Evolutionary conservation across 1,140 invertebrate species (phyloP).

Genomic region (Brachionus koreanus): DNA sequence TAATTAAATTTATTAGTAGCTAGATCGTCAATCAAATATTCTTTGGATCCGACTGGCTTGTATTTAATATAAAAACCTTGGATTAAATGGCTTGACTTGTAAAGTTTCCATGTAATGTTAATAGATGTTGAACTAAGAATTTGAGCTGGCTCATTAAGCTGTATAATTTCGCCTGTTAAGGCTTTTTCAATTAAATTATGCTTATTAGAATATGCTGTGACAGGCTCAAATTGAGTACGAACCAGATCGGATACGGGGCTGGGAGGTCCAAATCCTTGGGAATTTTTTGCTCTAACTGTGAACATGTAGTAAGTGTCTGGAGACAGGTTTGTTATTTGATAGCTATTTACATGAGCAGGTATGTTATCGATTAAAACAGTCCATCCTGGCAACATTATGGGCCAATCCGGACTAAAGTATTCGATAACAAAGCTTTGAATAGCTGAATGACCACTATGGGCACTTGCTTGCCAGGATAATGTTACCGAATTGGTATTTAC

Average conservation of each 20-base stretch:
- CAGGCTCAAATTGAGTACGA: not conserved
- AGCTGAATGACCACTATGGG: not conserved
- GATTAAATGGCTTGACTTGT: not conserved
- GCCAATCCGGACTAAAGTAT: conserved; percentile 19
- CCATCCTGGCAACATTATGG: not conserved
- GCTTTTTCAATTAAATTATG: conserved; percentile 19
- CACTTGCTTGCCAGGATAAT: not conserved
- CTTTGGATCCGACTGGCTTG: not conserved
- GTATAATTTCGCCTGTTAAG: not conserved
- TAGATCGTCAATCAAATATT: not conserved
- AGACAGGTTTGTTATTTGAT: not conserved
- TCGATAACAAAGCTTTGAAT: not conserved
- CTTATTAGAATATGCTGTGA: not conserved
- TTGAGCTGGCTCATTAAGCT: conserved; percentile 1
- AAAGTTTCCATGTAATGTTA: conserved; percentile 21
- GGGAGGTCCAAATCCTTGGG: not conserved
- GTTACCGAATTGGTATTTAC: not conserved
- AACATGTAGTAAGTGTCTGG: conserved; percentile 23
- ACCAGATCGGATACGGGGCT: not conserved
- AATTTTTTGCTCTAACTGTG: not conserved
- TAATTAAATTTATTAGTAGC: not conserved
- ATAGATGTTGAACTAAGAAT: not conserved
- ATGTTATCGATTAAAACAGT: not conserved
- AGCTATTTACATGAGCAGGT: not conserved
- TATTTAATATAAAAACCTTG: conserved; percentile 29